Percentiles rank a stretch among this genome's conserved stretches.
Conservation (phyloP, 2,888 invertebrate species). For the Scaptomyza caliginosa region DNA sequence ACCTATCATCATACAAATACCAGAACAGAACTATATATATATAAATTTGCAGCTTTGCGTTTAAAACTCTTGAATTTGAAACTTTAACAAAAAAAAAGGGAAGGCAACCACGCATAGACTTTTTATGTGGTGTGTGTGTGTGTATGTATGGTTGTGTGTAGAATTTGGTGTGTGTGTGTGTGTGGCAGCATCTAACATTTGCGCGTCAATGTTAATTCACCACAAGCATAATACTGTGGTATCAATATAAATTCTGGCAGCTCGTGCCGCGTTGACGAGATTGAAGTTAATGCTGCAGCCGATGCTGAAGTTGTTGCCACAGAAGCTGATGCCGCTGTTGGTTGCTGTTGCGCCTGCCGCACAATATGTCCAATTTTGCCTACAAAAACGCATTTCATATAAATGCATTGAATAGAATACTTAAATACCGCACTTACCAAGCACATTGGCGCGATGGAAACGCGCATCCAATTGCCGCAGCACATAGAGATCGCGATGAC, state of each 20-base stretch:
- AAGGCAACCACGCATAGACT: slow-evolving; percentile 45
- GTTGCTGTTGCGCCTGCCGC: slow-evolving; percentile 79
- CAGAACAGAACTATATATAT: neutral
- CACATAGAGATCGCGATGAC: slow-evolving; percentile 79
- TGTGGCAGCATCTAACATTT: slow-evolving; percentile 62
- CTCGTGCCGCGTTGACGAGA: slow-evolving; percentile 59
- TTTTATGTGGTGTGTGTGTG: slow-evolving; percentile 9
- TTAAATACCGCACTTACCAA: slow-evolving; percentile 66
- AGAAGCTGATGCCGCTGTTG: slow-evolving; percentile 20
- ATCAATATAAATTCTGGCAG: slow-evolving; percentile 82
- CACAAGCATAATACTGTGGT: slow-evolving; percentile 84
- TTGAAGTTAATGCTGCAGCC: slow-evolving; percentile 53
- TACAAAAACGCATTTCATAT: too few relatives aligned
- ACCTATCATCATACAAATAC: neutral
- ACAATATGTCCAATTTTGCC: slow-evolving; percentile 83
- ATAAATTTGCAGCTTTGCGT: slow-evolving; percentile 6
- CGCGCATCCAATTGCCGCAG: slow-evolving; percentile 80
- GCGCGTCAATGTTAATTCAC: slow-evolving; percentile 82
- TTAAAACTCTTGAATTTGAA: slow-evolving; percentile 13
- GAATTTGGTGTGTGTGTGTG: slow-evolving; percentile 15
- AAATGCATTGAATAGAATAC: too few relatives aligned
- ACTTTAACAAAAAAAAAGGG: slow-evolving; percentile 14
- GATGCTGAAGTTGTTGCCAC: slow-evolving; percentile 35
- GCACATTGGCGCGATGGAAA: slow-evolving; percentile 82
- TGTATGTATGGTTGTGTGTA: neutral